Evolutionary conservation across 1,140 invertebrate species (phyloP).

Genomic region (Popillia japonica): DNA sequence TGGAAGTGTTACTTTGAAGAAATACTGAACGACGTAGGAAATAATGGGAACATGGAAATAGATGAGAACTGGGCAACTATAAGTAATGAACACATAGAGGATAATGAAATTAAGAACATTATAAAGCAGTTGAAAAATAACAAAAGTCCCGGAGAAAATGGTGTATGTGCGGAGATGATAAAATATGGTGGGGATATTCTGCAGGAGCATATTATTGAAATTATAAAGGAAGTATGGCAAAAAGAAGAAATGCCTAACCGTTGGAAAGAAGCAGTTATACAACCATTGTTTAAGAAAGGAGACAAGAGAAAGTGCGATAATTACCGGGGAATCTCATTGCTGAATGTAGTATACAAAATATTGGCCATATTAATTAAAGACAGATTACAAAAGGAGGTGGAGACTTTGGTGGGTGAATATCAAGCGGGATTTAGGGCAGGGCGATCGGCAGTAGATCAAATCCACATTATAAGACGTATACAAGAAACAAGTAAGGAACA

Average conservation of each 20-base stretch:
- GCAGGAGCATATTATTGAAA: not conserved
- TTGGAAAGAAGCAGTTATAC: not conserved
- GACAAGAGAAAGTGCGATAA: not conserved
- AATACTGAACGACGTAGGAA: not conserved
- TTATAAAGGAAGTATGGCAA: not conserved
- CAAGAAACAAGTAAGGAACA: slow-evolving; percentile 4
- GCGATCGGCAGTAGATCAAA: not conserved
- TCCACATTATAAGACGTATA: not conserved
- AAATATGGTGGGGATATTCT: slow-evolving; percentile 4
- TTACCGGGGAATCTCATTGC: not conserved
- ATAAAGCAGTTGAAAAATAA: not conserved
- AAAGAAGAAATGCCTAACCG: not conserved
- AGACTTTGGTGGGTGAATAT: not conserved
- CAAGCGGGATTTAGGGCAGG: not conserved
- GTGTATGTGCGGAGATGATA: not conserved
- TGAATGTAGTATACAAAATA: slow-evolving; percentile 9
- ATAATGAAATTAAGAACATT: not conserved
- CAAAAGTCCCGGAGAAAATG: not conserved
- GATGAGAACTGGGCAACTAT: not conserved
- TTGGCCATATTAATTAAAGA: not conserved
- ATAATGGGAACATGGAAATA: not conserved
- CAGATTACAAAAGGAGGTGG: not conserved
- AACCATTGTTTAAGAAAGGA: not conserved
- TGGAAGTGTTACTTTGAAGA: not conserved
- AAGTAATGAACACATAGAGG: not conserved